A percentile compares a stretch with the other conserved stretches of the same genome.
These are phyloP conservation scores for Trichopria drosophilae DNA, from an alignment of 2,888 invertebrate species.

Conservation along the genomic window DNA sequence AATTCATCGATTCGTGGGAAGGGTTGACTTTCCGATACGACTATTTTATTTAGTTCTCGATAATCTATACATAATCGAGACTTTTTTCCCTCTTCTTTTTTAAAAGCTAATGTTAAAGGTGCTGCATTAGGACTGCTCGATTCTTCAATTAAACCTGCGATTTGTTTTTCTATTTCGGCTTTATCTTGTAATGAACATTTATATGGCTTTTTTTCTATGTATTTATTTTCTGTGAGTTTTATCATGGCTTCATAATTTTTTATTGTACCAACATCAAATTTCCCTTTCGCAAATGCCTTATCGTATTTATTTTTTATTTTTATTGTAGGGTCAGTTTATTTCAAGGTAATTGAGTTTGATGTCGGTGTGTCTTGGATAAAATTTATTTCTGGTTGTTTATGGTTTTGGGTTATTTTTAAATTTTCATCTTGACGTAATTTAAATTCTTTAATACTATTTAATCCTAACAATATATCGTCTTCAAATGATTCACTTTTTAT, in stretches of 20 bases:
- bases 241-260: conserved; percentile 27
- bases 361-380: neutral
- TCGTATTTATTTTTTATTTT: conserved; percentile 20
- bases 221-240: conserved; percentile 30
- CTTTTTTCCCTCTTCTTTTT: conserved; percentile 42
- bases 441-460: conserved; percentile 29
- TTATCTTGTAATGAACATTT: conserved; percentile 34
- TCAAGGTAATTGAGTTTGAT: neutral
- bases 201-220: conserved; percentile 28
- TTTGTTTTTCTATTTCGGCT: conserved; percentile 34
- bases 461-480: conserved; percentile 26
- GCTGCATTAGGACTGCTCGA: conserved; percentile 39
- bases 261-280: conserved; percentile 30
- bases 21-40: conserved; percentile 29
- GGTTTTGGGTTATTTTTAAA: conserved; percentile 22
- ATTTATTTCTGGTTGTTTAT: conserved; percentile 3
- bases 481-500: conserved; percentile 20
- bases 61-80: conserved; percentile 45
- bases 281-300: conserved; percentile 26
- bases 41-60: conserved; percentile 37
- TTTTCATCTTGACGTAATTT: conserved; percentile 32
- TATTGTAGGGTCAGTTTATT: neutral
- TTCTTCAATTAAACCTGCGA: conserved; percentile 36
- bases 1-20: conserved; percentile 33
- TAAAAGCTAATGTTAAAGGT: conserved; percentile 38